phyloP scores from a whole-genome alignment of 2,888 invertebrate species.

The Priocnemis perturbator region DNA sequence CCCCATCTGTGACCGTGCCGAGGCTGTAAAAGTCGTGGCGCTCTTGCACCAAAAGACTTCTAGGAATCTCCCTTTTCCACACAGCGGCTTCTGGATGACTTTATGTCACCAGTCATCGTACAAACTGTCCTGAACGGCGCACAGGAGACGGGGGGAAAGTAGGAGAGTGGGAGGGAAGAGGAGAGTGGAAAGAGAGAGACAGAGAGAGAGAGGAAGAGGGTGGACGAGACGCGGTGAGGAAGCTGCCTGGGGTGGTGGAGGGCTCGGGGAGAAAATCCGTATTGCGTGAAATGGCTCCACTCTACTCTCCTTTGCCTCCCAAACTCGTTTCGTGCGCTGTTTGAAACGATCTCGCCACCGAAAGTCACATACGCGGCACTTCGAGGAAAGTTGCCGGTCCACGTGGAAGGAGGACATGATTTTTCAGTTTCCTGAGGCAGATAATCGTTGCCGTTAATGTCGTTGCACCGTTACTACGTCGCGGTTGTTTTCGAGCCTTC shows the following conservation, averaged over 20 bases:
- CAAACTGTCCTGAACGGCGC: slow-evolving; percentile 15
- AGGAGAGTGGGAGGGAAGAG: not conserved
- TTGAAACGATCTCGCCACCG: not conserved
- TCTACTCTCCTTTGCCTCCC: not conserved
- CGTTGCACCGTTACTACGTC: not conserved
- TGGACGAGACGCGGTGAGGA: not conserved
- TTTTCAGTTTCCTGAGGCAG: too few relatives aligned
- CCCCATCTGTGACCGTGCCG: slow-evolving; percentile 53
- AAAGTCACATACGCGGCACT: not conserved
- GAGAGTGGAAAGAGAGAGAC: not conserved
- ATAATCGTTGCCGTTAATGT: not conserved
- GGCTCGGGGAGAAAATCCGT: not conserved
- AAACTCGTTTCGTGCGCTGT: not conserved
- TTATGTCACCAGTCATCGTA: slow-evolving; percentile 47
- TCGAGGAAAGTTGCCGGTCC: not conserved
- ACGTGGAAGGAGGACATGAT: slow-evolving; percentile 1
- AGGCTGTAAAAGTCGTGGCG: slow-evolving; percentile 50
- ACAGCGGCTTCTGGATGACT: slow-evolving; percentile 49
- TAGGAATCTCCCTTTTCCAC: slow-evolving; percentile 56
- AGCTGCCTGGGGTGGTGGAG: not conserved
- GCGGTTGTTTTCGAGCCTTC: too few relatives aligned
- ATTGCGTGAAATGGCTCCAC: not conserved
- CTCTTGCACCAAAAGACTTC: slow-evolving; percentile 53
- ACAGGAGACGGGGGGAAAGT: not conserved
- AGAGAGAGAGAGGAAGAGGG: not conserved